These are phyloP conservation scores for Rhopalosiphum padi DNA, from an alignment of 1,140 invertebrate species.

Conservation along the genomic window DNA sequence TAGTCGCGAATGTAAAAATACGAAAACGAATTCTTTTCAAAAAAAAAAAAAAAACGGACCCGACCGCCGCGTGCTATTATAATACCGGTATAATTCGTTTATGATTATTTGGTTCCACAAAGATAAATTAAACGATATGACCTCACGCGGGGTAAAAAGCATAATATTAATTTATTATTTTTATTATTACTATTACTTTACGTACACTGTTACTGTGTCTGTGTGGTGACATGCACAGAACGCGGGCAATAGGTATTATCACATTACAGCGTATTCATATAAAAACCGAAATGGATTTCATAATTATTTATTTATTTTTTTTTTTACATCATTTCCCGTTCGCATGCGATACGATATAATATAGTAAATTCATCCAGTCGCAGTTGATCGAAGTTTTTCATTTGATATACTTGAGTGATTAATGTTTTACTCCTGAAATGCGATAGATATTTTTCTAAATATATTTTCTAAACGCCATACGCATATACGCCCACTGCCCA, in stretches of 20 bases:
- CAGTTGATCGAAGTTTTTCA: neutral
- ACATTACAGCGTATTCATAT: neutral
- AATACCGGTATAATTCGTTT: neutral
- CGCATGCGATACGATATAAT: neutral
- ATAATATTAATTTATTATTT: too few species aligned
- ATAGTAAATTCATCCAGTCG: neutral
- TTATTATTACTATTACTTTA: too few species aligned
- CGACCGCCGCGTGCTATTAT: neutral
- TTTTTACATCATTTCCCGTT: neutral
- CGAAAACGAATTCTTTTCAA: slow-evolving; percentile 6
- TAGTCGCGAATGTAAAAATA: neutral
- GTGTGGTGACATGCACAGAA: too few species aligned
- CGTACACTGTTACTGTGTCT: too few species aligned
- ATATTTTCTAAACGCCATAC: neutral
- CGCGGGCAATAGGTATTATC: neutral
- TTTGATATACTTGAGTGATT: neutral
- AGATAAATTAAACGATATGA: neutral
- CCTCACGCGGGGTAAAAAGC: neutral
- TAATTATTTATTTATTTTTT: neutral
- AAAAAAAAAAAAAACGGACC: neutral
- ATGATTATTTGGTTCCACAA: neutral
- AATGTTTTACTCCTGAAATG: neutral
- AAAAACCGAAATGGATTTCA: neutral
- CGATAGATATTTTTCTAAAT: neutral
- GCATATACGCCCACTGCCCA: too few species aligned